Percentiles rank a stretch among this genome's conserved stretches.
phyloP scores from a whole-genome alignment of 2,888 invertebrate genomes.

The Automeris io region DNA sequence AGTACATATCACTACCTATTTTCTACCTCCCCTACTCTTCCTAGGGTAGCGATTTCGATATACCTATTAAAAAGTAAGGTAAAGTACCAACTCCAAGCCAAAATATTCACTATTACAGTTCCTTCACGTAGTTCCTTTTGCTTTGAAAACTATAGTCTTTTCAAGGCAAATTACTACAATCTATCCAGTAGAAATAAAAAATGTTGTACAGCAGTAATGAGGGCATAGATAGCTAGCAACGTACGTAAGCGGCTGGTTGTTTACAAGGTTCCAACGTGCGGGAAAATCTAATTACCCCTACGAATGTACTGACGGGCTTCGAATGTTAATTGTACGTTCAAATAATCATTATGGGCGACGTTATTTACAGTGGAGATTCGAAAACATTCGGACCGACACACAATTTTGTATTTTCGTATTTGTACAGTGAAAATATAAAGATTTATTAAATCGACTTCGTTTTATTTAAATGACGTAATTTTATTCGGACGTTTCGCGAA shows the following conservation, averaged over 20 bases:
- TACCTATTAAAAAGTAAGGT: no score
- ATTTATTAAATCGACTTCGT: constrained; percentile 45
- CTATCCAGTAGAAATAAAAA: constrained; percentile 1
- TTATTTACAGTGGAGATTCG: constrained; percentile 54
- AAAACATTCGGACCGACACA: constrained; percentile 44
- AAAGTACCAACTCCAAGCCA: no score
- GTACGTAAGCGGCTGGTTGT: constrained; percentile 28
- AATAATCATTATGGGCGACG: constrained; percentile 67
- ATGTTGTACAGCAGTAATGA: constrained; percentile 31
- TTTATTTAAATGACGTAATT: constrained; percentile 40
- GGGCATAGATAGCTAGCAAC: constrained; percentile 12
- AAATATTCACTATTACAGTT: no score
- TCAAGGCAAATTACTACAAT: neutral
- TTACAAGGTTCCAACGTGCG: constrained; percentile 36
- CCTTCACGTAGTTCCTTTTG: no score
- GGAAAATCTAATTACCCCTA: constrained; percentile 59
- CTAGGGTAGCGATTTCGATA: no score
- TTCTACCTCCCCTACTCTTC: no score
- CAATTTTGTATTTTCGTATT: constrained; percentile 43
- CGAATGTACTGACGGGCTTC: constrained; percentile 41
- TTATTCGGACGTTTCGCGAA: constrained; percentile 39
- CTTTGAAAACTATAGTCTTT: no score
- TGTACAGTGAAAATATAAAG: constrained; percentile 37
- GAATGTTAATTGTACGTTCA: constrained; percentile 61
- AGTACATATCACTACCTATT: no score